Evolutionary conservation across 2,797 vertebrate genomes (phyloP).

Genomic region (Coregonus ussuriensis): DNA sequence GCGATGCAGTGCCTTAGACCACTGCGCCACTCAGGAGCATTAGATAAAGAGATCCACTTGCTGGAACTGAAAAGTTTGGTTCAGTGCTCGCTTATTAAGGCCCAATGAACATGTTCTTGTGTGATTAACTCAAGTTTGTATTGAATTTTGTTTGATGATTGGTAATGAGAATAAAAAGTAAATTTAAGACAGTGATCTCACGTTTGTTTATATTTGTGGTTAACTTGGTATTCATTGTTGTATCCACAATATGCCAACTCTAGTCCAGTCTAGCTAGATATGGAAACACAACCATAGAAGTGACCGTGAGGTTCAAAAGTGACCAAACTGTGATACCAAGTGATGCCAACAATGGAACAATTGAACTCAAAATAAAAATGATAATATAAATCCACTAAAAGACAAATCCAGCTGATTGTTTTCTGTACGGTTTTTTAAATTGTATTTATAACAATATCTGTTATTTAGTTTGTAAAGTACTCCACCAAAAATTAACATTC

Average conservation of each 20-base stretch:
- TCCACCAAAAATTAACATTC: slow-evolving; percentile 92
- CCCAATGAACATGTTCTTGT: neutral
- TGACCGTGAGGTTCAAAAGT: no score
- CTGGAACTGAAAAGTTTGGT: neutral
- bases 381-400: neutral
- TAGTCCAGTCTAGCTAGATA: neutral
- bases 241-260: neutral
- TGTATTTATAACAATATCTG: slow-evolving; percentile 99
- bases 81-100: neutral
- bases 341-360: neutral
- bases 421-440: slow-evolving; percentile 81
- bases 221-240: neutral
- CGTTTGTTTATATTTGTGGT: neutral
- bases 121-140: neutral
- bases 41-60: neutral
- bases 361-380: neutral
- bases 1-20: no score
- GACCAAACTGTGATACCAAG: neutral
- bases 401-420: slow-evolving; percentile 35
- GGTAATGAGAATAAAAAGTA: neutral
- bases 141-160: neutral
- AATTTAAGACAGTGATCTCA: no score
- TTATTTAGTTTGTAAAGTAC: slow-evolving; percentile 93
- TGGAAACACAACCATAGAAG: neutral
- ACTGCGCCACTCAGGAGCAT: no score